phyloP scores from a whole-genome alignment of 92 coral and sea anemone species.

The Porites rus region DNA sequence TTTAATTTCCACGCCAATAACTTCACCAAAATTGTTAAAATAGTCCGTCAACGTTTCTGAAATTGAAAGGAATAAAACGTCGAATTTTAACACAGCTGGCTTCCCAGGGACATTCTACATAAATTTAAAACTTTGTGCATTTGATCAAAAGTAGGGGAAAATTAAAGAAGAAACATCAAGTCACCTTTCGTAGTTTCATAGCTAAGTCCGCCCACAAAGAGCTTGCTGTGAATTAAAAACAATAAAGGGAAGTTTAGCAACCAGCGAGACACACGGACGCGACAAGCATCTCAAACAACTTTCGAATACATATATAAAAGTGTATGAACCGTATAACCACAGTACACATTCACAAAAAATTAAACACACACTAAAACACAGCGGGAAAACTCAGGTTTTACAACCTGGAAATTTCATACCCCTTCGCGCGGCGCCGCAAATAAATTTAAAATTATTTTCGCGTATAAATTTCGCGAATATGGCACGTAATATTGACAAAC shows the following conservation, averaged over 20 bases:
- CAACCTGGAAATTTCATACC: slow-evolving; percentile 32
- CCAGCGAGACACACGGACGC: background rate
- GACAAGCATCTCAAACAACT: slow-evolving; percentile 48
- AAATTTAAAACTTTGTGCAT: background rate
- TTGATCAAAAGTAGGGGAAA: slow-evolving; percentile 1
- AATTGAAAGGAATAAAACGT: slow-evolving; percentile 25
- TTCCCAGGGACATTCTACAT: slow-evolving; percentile 7
- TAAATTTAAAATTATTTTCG: slow-evolving; percentile 32
- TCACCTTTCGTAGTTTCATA: slow-evolving; percentile 96
- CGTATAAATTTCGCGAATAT: slow-evolving; percentile 44
- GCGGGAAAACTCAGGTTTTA: slow-evolving; percentile 37
- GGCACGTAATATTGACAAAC: slow-evolving; percentile 71
- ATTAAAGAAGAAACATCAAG: slow-evolving; percentile 42
- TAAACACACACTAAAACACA: slow-evolving; percentile 52
- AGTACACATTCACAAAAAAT: slow-evolving; percentile 31
- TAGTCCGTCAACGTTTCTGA: slow-evolving; percentile 88
- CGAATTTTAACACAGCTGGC: slow-evolving; percentile 37
- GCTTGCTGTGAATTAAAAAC: slow-evolving; percentile 87
- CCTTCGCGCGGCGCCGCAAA: slow-evolving; percentile 23
- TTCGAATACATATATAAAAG: background rate
- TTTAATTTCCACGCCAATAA: slow-evolving; percentile 93
- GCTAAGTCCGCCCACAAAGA: slow-evolving; percentile 99
- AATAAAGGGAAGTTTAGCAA: slow-evolving; percentile 26
- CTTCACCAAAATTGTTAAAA: slow-evolving; percentile 90
- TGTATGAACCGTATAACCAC: slow-evolving; percentile 33